A percentile compares a stretch with the other conserved stretches of the same genome.
Evolutionary conservation across 2,888 invertebrate species (phyloP).

Genomic region (Girardia tigrina): DNA sequence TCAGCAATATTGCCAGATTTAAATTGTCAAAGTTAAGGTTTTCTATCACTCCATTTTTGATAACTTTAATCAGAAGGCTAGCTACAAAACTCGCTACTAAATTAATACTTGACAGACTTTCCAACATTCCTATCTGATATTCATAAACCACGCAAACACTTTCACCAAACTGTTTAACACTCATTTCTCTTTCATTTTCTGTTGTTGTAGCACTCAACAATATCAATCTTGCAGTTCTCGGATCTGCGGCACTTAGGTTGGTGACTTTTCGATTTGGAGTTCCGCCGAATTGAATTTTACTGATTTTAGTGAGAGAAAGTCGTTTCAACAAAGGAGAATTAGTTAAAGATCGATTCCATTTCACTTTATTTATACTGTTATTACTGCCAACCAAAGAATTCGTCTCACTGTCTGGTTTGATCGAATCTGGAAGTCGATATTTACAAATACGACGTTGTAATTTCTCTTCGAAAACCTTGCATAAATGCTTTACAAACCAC

Average conservation of each 20-base stretch:
- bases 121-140: constrained; percentile 35
- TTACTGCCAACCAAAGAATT: constrained; percentile 18
- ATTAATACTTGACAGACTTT: constrained; percentile 32
- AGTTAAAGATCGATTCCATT: constrained; percentile 13
- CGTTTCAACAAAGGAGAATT: constrained; percentile 28
- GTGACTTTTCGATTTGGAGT: constrained; percentile 27
- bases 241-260: constrained; percentile 4
- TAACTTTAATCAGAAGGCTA: constrained; percentile 26
- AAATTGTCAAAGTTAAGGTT: constrained; percentile 27
- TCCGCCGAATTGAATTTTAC: constrained; percentile 4
- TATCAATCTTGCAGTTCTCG: constrained; percentile 25
- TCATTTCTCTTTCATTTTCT: constrained; percentile 9
- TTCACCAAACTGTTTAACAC: constrained; percentile 33
- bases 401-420: constrained; percentile 3
- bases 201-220: constrained; percentile 26
- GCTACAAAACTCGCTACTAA: constrained; percentile 35
- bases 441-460: constrained; percentile 24
- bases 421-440: background rate
- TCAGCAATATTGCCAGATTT: constrained; percentile 29
- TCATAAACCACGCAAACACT: constrained; percentile 33
- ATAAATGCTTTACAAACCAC: constrained; percentile 34
- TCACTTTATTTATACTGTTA: background rate
- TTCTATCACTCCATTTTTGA: constrained; percentile 31
- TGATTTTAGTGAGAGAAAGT: constrained; percentile 21
- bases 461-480: constrained; percentile 33